Evolutionary conservation across 2,888 invertebrate species (phyloP).

Genomic region (Trichopoda pennipes): DNA sequence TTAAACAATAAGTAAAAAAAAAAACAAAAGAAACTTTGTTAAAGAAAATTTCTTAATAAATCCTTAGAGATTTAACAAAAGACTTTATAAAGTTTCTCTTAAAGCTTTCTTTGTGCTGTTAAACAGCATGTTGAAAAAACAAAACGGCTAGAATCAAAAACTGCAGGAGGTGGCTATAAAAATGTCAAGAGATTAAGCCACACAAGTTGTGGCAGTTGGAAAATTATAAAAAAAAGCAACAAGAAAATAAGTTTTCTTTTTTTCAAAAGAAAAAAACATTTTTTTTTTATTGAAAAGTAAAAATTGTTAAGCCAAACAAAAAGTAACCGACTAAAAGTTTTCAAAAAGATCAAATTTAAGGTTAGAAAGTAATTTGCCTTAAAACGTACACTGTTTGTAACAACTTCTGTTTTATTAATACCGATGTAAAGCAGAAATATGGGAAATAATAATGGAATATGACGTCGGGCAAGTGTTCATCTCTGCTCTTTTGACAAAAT

Average conservation of each 20-base stretch:
- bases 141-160: conserved; percentile 29
- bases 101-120: conserved; percentile 35
- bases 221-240: not conserved
- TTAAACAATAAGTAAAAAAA: not conserved
- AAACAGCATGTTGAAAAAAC: not conserved
- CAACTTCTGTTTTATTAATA: too few species aligned
- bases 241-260: not conserved
- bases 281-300: not conserved
- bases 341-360: not conserved
- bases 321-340: not conserved
- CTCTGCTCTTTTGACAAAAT: too few species aligned
- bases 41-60: conserved; percentile 59
- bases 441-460: too few species aligned
- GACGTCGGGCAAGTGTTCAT: too few species aligned
- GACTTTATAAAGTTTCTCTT: conserved; percentile 32
- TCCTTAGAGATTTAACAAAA: conserved; percentile 50
- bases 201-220: conserved; percentile 36
- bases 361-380: not conserved
- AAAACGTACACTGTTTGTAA: too few species aligned
- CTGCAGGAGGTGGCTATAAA: conserved; percentile 51
- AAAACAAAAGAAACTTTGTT: conserved; percentile 26
- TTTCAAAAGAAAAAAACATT: too few species aligned
- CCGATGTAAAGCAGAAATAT: too few species aligned
- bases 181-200: conserved; percentile 48
- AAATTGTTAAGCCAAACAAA: not conserved